phyloP scores from a whole-genome alignment of 1,140 invertebrate species.

The Drosophila sp. region DNA sequence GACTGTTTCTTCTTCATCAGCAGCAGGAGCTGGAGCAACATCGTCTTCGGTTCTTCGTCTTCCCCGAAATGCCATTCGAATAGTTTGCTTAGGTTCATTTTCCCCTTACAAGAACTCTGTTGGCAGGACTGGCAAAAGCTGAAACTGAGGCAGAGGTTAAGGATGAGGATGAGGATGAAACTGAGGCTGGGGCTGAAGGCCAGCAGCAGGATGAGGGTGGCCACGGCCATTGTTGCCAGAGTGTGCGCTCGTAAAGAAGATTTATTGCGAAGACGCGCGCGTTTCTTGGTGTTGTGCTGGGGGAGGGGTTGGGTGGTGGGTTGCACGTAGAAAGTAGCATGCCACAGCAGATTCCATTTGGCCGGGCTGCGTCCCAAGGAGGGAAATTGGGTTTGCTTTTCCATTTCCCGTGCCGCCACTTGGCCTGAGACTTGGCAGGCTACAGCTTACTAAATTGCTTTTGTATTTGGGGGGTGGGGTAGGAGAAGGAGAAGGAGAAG shows the following conservation, averaged over 20 bases:
- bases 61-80: constrained; percentile 76
- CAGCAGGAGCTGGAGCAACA: constrained; percentile 36
- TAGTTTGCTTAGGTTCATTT: constrained; percentile 85
- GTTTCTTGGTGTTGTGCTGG: constrained; percentile 60
- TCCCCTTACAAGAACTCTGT: constrained; percentile 28
- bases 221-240: constrained; percentile 83
- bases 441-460: constrained; percentile 77
- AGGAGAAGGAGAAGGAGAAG: constrained; percentile 16
- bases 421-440: constrained; percentile 56
- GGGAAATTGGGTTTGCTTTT: constrained; percentile 81
- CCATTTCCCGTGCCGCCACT: constrained; percentile 62
- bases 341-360: constrained; percentile 72
- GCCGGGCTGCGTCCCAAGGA: constrained; percentile 53
- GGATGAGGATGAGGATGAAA: constrained; percentile 7
- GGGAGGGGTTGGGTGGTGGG: constrained; percentile 38
- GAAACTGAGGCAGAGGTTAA: constrained; percentile 6
- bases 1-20: constrained; percentile 64
- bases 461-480: constrained; percentile 38
- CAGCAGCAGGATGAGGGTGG: constrained; percentile 15
- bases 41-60: constrained; percentile 61
- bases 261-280: constrained; percentile 84
- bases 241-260: constrained; percentile 84
- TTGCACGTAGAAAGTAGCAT: constrained; percentile 53
- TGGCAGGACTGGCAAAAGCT: constrained; percentile 6
- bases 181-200: constrained; percentile 23